Evolutionary conservation across 2,113 vertebrate genomes (phyloP).

Genomic region (Bubalus kerabau): DNA sequence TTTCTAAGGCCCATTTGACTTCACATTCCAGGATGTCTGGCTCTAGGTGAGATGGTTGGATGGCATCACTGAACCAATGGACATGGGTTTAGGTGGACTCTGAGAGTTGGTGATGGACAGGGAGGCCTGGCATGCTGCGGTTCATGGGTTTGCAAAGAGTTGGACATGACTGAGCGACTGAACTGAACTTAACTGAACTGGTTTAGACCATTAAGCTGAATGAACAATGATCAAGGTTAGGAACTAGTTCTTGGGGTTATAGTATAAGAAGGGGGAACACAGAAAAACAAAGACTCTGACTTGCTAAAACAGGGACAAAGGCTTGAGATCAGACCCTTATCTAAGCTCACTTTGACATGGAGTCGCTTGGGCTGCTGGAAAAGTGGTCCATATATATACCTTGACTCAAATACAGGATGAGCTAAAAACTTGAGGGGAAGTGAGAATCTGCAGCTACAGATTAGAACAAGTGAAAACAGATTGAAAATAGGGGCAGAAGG

Average conservation of each 20-base stretch:
- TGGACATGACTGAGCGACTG: background rate
- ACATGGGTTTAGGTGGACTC: too few species aligned
- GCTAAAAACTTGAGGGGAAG: background rate
- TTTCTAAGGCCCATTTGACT: too few species aligned
- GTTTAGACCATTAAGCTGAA: background rate
- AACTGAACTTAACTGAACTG: background rate
- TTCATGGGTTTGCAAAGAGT: background rate
- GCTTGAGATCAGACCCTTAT: background rate
- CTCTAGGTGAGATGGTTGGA: too few species aligned
- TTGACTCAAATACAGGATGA: background rate
- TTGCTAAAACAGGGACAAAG: background rate
- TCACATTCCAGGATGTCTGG: too few species aligned
- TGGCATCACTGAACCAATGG: too few species aligned
- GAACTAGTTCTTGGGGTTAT: background rate
- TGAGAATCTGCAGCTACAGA: background rate
- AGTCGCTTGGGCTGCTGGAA: background rate
- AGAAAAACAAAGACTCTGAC: background rate
- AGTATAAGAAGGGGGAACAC: background rate
- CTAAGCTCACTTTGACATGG: background rate
- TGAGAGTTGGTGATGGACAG: background rate
- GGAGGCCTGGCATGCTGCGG: background rate
- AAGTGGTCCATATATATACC: background rate
- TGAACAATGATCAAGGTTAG: background rate
- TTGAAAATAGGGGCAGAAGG: background rate
- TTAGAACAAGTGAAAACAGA: background rate